Conservation (phyloP, 1,140 invertebrate genomes). For the Cydia splendana region DNA sequence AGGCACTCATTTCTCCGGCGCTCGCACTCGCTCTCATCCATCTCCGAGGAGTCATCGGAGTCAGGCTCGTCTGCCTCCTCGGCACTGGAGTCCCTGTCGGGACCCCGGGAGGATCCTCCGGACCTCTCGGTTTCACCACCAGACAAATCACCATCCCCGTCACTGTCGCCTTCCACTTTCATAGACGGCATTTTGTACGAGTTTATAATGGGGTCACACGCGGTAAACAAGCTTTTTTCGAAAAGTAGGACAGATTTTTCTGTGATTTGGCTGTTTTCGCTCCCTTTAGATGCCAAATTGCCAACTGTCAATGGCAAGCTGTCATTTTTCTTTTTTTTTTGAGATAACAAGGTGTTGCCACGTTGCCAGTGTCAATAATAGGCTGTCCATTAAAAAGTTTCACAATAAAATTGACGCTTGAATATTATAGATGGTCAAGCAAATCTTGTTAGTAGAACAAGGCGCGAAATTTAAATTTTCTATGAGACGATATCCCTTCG, state of each 20-base stretch:
- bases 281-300: conserved; percentile 43
- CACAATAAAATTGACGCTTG: too few species aligned
- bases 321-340: conserved; percentile 6
- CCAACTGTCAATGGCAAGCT: conserved; percentile 35
- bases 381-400: too few species aligned
- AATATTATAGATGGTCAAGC: too few species aligned
- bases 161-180: conserved; percentile 81
- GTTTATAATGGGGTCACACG: background rate
- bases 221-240: background rate
- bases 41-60: conserved; percentile 91
- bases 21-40: conserved; percentile 96
- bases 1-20: conserved; percentile 89
- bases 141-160: conserved; percentile 82
- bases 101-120: conserved; percentile 81
- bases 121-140: conserved; percentile 83
- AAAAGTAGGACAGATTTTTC: conserved; percentile 29
- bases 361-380: background rate
- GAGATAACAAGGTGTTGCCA: background rate
- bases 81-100: conserved; percentile 85
- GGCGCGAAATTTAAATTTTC: too few species aligned
- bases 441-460: too few species aligned
- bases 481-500: too few species aligned
- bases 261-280: conserved; percentile 42
- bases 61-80: conserved; percentile 86
- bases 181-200: conserved; percentile 74